phyloP scores from a whole-genome alignment of 2,888 invertebrate species.

The Thecophora atra region DNA sequence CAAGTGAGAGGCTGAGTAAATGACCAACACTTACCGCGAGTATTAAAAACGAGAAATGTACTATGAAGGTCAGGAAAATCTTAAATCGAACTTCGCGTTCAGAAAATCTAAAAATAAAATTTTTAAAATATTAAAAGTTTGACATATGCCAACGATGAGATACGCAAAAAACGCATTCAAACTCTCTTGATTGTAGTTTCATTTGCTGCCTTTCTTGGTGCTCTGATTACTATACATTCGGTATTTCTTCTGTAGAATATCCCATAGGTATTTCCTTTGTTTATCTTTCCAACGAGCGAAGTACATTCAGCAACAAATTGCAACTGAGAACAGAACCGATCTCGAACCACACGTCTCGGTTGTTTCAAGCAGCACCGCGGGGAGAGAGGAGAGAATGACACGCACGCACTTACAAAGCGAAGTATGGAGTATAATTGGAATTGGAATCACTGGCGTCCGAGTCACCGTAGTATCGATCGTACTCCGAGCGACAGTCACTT shows the following conservation, averaged over 20 bases:
- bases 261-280: background rate
- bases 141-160: too few species aligned
- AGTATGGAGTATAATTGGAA: background rate
- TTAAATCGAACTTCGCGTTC: background rate
- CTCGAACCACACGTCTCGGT: background rate
- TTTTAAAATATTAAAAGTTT: too few species aligned
- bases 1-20: background rate
- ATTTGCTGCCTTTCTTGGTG: too few species aligned
- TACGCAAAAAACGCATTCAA: too few species aligned
- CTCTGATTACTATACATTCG: too few species aligned
- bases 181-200: too few species aligned
- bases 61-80: conserved; percentile 19
- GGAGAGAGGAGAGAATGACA: too few species aligned
- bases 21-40: background rate
- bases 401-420: too few species aligned
- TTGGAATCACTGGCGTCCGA: background rate
- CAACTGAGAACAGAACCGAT: background rate
- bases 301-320: background rate
- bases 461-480: background rate
- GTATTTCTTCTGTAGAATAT: background rate
- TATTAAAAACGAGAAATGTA: background rate
- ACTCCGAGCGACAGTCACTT: conserved; percentile 7
- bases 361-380: too few species aligned
- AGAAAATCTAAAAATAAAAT: conserved; percentile 13
- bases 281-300: background rate